Base-by-base conservation (phyloP, 2,113 vertebrate species). In the Dunckerocampus dactyliophorus region DNA sequence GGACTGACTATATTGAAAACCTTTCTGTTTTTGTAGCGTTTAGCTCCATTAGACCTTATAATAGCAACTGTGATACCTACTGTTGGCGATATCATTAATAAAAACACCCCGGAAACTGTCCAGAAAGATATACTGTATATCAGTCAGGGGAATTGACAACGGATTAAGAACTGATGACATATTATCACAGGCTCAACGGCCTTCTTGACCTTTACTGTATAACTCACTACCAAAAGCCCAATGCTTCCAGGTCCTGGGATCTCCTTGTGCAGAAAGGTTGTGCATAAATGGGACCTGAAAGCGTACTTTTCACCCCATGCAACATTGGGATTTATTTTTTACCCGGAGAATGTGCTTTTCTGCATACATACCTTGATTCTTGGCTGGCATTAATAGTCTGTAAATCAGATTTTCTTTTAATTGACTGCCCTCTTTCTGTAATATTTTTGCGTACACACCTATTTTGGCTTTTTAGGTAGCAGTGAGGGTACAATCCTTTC, bases 121-220 rank as follows among this genome's bases (percentile, higher is more conserved):
- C 6, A 12, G 17, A 59, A 68, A 59, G 74, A 82, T 2, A 17
- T 69, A 79, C 39, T 43, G 37, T 9, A 2, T 59, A 71, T 54
- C 14, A 1, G 42, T 63, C 37, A 28, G 16, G 47, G 47, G 54
- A 37, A 53, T 47, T 73, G 46, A 62, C 74, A 74, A 73, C 65
- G 49, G 74, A 76, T 55, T 67, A 51, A 46, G 79, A 79, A 75
- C 76, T 73, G 69, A 68, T 57, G 50, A 60, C 65, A 71, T 69
- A 72, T 78, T 75, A 72, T 68, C 43, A 59, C 48, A 63, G 67
- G 55, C 37, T 67, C 69, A 65, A 72, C 80, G 78, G 78, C 63
- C 66, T 53, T 50, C 43, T 54, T 75, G 63, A 80, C 76, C 72
- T 75, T 77, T 79, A 28, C 24, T 3, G 5, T 28, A 52, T 10